Evolutionary conservation across 2,113 vertebrate genomes (phyloP), one percentile per base, ranked within the genome.

Genomic region (Dendropsophus ebraccatus): DNA sequence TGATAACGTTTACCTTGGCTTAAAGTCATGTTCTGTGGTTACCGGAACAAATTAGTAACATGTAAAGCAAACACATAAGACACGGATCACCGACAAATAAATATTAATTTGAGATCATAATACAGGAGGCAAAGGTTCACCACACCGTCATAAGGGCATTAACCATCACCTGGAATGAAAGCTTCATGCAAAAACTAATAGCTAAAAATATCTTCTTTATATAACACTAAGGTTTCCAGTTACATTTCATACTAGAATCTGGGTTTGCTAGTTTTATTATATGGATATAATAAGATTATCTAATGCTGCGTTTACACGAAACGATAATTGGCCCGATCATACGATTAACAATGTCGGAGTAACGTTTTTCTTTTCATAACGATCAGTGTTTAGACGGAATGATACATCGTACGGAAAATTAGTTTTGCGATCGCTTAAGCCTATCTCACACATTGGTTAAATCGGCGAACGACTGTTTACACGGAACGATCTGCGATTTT

Each of bases 51-150:
- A 81, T 60, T 86, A 72, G 32, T 56, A 73, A 49, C 16, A 67
- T 25, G 65, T 45, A 58, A 60, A 72, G 23, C 75, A 86, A 86
- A 86, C 28, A 80, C 23, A 86, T 73, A 25, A 73, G 84, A 25
- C 54, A 86, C 21, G 84, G 84, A 86, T 86, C 84, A 86, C 65
- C 19, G 41, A 70, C 32, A 86, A 80, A 70, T 81, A 86, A 86
- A 86, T 80, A 86, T 86, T 86, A 78, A 77, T 79, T 52, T 78
- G 30, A 69, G 56, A 60, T 75, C 28, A 7, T 84, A 58, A 41
- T 28, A 76, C 50, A 76, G 25, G 14, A 65, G 50, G 52, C n/a
- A 84, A 84, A 74, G 50, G 83, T 65, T 76, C 37, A 76, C 37
- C 47, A 30, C 75, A 75, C 23, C 19, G 72, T 84, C 72, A 74